Percentiles rank a stretch among this genome's conserved stretches.
Evolutionary conservation across 2,113 vertebrate genomes (phyloP).

Genomic region (Accipiter virgatus): DNA sequence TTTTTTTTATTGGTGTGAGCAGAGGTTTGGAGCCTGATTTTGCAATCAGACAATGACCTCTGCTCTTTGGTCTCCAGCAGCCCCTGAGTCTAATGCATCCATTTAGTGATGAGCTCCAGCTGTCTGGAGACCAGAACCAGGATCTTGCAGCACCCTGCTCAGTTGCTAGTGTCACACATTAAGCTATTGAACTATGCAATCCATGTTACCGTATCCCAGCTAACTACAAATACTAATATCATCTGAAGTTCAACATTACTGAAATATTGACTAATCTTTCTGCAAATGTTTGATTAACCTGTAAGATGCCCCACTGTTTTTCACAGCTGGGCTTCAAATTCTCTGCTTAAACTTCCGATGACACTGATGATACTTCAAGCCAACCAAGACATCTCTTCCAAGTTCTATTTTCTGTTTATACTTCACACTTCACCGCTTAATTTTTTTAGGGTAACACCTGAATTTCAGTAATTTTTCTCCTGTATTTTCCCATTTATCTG

Average conservation of each 20-base stretch:
- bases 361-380: neutral
- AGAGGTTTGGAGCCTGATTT: neutral
- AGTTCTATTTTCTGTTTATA: neutral
- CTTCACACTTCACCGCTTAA: fast-evolving
- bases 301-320: neutral
- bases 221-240: neutral
- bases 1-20: too few species aligned
- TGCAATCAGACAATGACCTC: neutral
- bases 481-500: neutral
- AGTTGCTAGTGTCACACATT: fast-evolving
- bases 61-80: neutral
- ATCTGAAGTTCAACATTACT: neutral
- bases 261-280: neutral
- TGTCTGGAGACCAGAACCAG: neutral
- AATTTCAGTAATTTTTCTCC: neutral
- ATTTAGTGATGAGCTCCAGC: neutral
- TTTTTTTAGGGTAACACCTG: neutral
- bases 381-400: neutral
- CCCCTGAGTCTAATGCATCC: neutral
- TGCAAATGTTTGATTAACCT: neutral
- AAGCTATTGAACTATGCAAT: neutral
- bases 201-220: fast-evolving
- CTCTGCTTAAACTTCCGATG: neutral
- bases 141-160: neutral
- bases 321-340: neutral